Evolutionary conservation across 2,888 invertebrate species (phyloP), one percentile per base, ranked within the genome.

Genomic region (Nephrocerus scutellatus): DNA sequence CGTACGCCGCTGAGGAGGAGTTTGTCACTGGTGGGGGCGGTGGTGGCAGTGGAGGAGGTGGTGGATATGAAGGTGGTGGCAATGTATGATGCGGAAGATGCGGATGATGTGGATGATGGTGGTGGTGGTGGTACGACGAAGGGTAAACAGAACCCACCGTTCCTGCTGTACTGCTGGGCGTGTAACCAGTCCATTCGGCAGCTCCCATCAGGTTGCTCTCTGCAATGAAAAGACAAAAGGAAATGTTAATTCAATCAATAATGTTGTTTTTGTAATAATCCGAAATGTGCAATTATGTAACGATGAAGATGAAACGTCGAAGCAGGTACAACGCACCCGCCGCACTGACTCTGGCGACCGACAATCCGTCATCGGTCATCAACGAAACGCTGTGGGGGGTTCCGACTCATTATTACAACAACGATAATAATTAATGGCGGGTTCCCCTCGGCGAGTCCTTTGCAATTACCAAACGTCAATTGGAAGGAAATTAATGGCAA

Each of bases 121-220:
- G 60, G 28, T 39, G 43, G 26, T 60, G 60, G 12, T 57, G 57
- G 31, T 57, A 57, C 30, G 53, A 41, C 19, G 31, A 12, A 19
- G 25, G 34, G 14, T 34, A 34, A 10, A 43, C 39, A 20, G 19
- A 24, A 13, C 40, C 46, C 9, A 37, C 43, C 16, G 40, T 25
- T 24, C 43, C 38, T 18, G 44, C 46, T 42, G 48, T 44, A 42
- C 38, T 71, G 3, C 72, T 62, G 18, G 58, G 49, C n/a, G 62
- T 57, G 50, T 74, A 76, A 6, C 76, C 76, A 50, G 75, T 76
- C 77, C 77, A 77, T 52, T 78, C 78, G 41, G 73, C 73, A 18
- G 77, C 76, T 6, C 76, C 77, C 51, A 77, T 72, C 53, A 78
- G 72, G 57, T 76, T 76, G 44, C 74, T 74, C 50, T 77, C 77